phyloP scores from a whole-genome alignment of 1,140 invertebrate genomes.

The Atta colombica region DNA sequence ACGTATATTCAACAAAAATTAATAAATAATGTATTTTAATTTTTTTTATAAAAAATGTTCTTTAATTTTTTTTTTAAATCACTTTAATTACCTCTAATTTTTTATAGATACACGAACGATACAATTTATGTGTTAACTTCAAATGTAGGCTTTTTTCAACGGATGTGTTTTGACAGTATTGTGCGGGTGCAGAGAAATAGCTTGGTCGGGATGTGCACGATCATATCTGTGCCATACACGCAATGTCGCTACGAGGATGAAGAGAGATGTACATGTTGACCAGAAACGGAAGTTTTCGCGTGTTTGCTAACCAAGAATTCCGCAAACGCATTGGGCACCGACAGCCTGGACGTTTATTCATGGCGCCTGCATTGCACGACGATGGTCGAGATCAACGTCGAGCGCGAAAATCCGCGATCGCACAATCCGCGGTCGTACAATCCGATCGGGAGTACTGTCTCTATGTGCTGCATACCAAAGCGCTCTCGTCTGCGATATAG shows the following conservation, averaged over 20 bases:
- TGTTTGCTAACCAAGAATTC: constrained; percentile 33
- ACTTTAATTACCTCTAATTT: constrained; percentile 2
- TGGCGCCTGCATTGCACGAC: not conserved
- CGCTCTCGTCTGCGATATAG: constrained; percentile 1
- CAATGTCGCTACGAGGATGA: not conserved
- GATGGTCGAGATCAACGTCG: not conserved
- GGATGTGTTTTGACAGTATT: not conserved
- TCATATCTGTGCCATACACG: not conserved
- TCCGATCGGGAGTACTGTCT: constrained; percentile 41
- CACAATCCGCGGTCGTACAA: constrained; percentile 36
- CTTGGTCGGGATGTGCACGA: not conserved
- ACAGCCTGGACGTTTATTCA: not conserved
- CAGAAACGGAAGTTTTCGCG: constrained; percentile 13
- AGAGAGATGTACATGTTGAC: not conserved
- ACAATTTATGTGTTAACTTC: not conserved
- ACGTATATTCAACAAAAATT: not conserved
- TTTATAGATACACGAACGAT: too few relatives aligned
- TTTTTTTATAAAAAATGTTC: not conserved
- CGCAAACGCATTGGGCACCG: not conserved
- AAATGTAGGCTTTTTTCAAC: constrained; percentile 8
- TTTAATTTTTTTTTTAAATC: constrained; percentile 4
- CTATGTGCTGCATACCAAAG: not conserved
- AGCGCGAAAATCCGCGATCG: constrained; percentile 37
- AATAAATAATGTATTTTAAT: not conserved
- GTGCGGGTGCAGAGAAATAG: not conserved